Conservation (phyloP, 2,888 invertebrate genomes). For the Hirtodrosophila confusa region DNA sequence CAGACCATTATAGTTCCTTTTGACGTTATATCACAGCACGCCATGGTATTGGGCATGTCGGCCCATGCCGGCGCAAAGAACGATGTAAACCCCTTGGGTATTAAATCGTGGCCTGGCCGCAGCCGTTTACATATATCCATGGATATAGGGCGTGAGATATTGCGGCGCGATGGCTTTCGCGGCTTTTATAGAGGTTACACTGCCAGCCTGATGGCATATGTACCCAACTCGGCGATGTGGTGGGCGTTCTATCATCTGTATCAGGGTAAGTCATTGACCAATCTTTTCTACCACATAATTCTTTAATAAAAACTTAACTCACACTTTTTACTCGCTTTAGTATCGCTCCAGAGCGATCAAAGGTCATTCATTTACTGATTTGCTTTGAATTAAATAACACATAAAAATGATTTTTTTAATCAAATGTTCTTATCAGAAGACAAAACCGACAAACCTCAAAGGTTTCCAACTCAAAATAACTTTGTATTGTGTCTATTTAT, state of each 20-base stretch:
- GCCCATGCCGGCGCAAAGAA: slow-evolving; percentile 83
- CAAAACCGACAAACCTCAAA: no score
- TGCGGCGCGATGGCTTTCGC: slow-evolving; percentile 90
- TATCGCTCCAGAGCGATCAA: no score
- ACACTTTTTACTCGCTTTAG: no score
- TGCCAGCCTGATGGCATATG: slow-evolving; percentile 96
- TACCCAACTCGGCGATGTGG: slow-evolving; percentile 99
- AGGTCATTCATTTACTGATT: no score
- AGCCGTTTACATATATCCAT: slow-evolving; percentile 89
- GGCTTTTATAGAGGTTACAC: slow-evolving; percentile 98
- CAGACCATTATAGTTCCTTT: slow-evolving; percentile 98
- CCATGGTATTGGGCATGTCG: slow-evolving; percentile 94
- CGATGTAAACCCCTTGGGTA: slow-evolving; percentile 90
- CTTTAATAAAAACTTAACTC: no score
- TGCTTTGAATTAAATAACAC: no score
- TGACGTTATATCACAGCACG: slow-evolving; percentile 97
- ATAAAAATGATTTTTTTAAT: no score
- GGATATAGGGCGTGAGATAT: slow-evolving; percentile 91
- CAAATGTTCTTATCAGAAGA: no score
- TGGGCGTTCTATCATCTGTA: slow-evolving; percentile 97
- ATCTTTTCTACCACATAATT: no score
- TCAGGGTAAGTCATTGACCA: slow-evolving; percentile 88
- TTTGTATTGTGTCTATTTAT: no score
- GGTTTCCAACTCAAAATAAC: no score
- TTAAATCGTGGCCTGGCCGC: slow-evolving; percentile 87